Base-by-base conservation (phyloP, 53 echinoderm and acorn worm genomes). In the Crossaster papposus region DNA sequence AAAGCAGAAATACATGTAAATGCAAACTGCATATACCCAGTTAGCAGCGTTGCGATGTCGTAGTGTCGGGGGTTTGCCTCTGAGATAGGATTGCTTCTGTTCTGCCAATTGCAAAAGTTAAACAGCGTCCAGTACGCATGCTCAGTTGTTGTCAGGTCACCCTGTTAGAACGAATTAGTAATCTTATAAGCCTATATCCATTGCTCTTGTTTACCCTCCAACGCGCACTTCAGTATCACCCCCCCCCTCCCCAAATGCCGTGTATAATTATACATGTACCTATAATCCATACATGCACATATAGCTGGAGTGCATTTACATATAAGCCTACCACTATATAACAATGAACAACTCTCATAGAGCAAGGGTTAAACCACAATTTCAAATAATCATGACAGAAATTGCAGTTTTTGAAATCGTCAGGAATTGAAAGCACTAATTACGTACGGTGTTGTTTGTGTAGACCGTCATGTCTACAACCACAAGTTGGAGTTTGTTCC, bases 11-110 rank as follows among this genome's bases (percentile, higher is more conserved):
- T 14, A 1, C 11, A 14, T 78, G 5, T 4, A 78, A 32, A 31
- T 22, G 75, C 33, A 28, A 36, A 77, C 22, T 38, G 15, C 9
- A n/a, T n/a, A 44, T 54, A 80, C 81, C 81, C 81, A 55, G 62
- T 80, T 29, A 80, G 62, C 31, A 80, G 62, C 2, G 81, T 58
- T 80, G 81, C 81, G 33, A 80, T 80, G 62, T 80, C 81, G 34
- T 58, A 5, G 18, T 80, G 81, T 28, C 34, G 51, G 4, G 81
- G 81, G 29, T 80, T 33, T 17, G 6, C 32, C 29, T 80, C 81
- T 20, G 8, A 1, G 14, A 9, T 31, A 15, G 81, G 81, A 34
- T 80, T 80, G 23, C 26, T 80, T 17, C 22, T 30, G 81, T 58
- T 54, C 44, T 80, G 81, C 81, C 81, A 80, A 17, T 58, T 26